These are phyloP conservation scores for Coreius guichenoti DNA, from an alignment of 2,797 vertebrate genomes.

Conservation along the genomic window DNA sequence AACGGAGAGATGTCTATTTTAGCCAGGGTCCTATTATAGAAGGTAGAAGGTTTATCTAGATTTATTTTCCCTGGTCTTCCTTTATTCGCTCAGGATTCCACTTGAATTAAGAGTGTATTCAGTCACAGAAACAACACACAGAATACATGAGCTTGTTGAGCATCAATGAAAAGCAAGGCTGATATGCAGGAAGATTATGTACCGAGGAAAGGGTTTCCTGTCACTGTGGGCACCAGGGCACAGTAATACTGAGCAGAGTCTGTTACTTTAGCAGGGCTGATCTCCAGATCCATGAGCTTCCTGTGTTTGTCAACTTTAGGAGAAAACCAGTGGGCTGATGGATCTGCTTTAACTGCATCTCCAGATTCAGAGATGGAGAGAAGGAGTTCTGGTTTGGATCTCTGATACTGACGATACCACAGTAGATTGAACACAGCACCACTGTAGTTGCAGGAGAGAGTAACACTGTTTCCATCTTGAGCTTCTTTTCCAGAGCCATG, in stretches of 20 bases:
- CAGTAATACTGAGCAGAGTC: slow-evolving; percentile 52
- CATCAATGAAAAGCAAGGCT: too few species aligned
- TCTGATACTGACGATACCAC: slow-evolving; percentile 44
- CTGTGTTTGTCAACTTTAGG: slow-evolving; percentile 6
- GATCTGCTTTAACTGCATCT: slow-evolving; percentile 5
- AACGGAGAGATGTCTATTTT: too few species aligned
- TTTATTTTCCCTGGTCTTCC: too few species aligned
- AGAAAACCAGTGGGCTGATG: slow-evolving; percentile 17
- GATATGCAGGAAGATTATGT: too few species aligned
- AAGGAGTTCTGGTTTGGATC: slow-evolving; percentile 33
- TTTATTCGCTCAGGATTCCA: too few species aligned
- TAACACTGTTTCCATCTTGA: slow-evolving; percentile 1
- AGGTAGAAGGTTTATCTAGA: too few species aligned
- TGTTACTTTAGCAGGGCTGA: slow-evolving; percentile 38
- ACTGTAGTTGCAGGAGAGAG: slow-evolving; percentile 38
- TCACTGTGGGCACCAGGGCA: slow-evolving; percentile 47
- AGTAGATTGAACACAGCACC: not conserved
- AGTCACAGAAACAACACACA: too few species aligned
- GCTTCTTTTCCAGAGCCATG: not conserved
- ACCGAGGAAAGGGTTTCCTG: slow-evolving; percentile 30
- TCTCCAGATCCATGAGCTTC: slow-evolving; percentile 28
- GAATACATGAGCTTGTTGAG: too few species aligned
- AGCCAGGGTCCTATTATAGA: too few species aligned
- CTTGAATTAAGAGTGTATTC: too few species aligned
- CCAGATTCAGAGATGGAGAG: slow-evolving; percentile 26